phyloP scores from a whole-genome alignment of 2,113 vertebrate genomes.

The Coryphaenoides rupestris region DNA sequence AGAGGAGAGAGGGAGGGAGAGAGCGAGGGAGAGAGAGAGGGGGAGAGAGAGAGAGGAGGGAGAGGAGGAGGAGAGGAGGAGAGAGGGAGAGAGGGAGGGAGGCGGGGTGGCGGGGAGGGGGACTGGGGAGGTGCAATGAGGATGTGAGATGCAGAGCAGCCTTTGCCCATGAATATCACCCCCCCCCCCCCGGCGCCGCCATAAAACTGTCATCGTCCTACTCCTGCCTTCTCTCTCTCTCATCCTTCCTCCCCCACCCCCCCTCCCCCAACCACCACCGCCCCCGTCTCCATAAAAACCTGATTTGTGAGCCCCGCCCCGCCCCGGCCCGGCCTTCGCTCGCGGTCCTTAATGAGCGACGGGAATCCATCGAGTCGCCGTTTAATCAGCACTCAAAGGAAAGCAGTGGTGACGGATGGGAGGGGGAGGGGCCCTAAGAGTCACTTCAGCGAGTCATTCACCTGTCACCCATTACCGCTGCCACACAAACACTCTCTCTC shows the following conservation, averaged over 20 bases:
- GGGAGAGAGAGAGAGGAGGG: too few relatives aligned
- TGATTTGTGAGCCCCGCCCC: constrained; percentile 73
- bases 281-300: constrained; percentile 56
- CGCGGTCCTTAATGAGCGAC: constrained; percentile 56
- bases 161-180: constrained; percentile 59
- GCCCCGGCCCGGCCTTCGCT: constrained; percentile 55
- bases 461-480: constrained; percentile 10
- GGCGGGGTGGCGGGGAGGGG: constrained; percentile 45
- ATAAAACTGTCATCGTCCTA: too few relatives aligned
- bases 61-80: too few relatives aligned
- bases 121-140: too few relatives aligned
- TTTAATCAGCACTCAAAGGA: constrained; percentile 68
- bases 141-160: constrained; percentile 50
- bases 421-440: constrained; percentile 51
- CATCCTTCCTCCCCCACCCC: constrained; percentile 38
- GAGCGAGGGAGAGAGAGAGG: too few relatives aligned
- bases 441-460: constrained; percentile 50
- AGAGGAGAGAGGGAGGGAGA: too few relatives aligned
- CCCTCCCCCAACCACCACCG: constrained; percentile 3
- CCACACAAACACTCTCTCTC: constrained; percentile 26
- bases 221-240: too few relatives aligned
- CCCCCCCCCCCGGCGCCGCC: too few relatives aligned
- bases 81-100: too few relatives aligned
- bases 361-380: constrained; percentile 65
- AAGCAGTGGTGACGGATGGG: constrained; percentile 61